Conservation (phyloP, 2,888 invertebrate species). For the Clistopyga incitator region DNA sequence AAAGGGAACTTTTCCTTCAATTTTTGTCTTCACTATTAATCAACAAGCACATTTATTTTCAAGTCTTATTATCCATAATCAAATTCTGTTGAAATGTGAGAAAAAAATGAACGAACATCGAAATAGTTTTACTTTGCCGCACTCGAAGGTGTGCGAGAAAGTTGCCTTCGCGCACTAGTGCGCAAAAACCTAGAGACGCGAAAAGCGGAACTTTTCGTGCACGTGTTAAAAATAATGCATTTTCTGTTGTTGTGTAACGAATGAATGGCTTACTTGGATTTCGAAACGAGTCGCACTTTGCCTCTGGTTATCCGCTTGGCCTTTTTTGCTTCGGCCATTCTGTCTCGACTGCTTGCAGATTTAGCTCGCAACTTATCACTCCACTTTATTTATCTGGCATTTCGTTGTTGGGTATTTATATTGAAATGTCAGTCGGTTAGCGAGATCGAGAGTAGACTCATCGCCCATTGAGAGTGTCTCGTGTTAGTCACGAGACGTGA, state of each 20-base stretch:
- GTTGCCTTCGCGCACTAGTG: too few relatives aligned
- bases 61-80: too few relatives aligned
- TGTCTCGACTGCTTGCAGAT: conserved; percentile 20
- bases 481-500: conserved; percentile 44
- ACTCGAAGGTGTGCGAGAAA: background rate
- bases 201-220: too few relatives aligned
- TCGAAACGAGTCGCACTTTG: conserved; percentile 54
- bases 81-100: background rate
- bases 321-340: conserved; percentile 52
- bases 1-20: too few relatives aligned
- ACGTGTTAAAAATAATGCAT: background rate
- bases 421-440: conserved; percentile 35
- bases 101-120: background rate
- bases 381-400: conserved; percentile 1
- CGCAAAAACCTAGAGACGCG: too few relatives aligned
- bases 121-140: too few relatives aligned
- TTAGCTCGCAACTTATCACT: conserved; percentile 20
- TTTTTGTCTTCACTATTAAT: too few relatives aligned
- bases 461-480: conserved; percentile 18
- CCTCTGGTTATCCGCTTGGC: conserved; percentile 25
- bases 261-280: conserved; percentile 54
- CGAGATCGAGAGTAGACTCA: conserved; percentile 13
- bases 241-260: background rate
- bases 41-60: too few relatives aligned
- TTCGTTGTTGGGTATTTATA: background rate